Evolutionary conservation across 2,888 invertebrate species (phyloP), one percentile per base, ranked within the genome.

Genomic region (Petrophora chlorosata): DNA sequence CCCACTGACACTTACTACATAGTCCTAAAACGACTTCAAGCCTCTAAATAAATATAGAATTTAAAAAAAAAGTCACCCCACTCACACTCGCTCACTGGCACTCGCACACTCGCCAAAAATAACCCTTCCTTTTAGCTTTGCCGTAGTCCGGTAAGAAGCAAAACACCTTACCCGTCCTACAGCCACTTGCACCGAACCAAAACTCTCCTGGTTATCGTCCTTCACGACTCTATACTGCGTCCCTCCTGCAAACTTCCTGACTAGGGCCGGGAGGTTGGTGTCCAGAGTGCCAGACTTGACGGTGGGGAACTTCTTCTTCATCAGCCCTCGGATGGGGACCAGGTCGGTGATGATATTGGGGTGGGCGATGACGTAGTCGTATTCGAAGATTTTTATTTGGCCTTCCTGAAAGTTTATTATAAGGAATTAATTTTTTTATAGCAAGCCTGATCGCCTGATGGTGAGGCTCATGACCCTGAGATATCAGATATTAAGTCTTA

Each of bases 341-440:
- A 97, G 71, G 39, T 97, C 97, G 0, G 95, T 92, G 35, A 96
- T 76, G 53, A 97, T 95, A 70, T 94, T 94, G 0, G 95, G 94
- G 85, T 97, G 96, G 0, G 96, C 95, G 8, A 97, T 85, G 4
- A 95, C 73, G 67, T 91, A 94, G 64, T 96, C 93, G 71, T 93
- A 97, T 59, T 97, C 95, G 3, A 89, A 81, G 1, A 94, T 65
- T 44, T 91, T 84, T 2, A 95, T 70, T 56, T 92, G 90, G n/a
- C 96, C 95, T 67, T 90, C 93, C 90, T 95, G 73, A 3, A 54
- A 39, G 26, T 29, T 8, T 5, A 23, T 23, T 23, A n/a, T 8
- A 23, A n/a, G n/a, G n/a, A n/a, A n/a, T n/a, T n/a, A n/a, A n/a
- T n/a, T n/a, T n/a, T n/a, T n/a, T n/a, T n/a, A n/a, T n/a, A n/a